phyloP scores from a whole-genome alignment of 1,140 invertebrate genomes.

The Drosophila punjabiensis region DNA sequence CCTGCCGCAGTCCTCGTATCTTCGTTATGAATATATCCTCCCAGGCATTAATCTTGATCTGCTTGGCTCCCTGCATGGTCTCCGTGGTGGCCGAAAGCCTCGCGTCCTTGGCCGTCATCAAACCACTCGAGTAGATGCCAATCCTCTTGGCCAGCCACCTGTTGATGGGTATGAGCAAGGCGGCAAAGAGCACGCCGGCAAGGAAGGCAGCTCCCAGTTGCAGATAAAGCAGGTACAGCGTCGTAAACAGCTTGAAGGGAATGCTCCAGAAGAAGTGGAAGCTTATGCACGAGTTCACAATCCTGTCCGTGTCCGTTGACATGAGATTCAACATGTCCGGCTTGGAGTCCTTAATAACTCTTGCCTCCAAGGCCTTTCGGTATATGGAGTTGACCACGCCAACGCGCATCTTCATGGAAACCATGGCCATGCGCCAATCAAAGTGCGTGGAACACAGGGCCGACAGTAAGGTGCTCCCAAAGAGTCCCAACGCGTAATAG shows the following conservation, averaged over 20 bases:
- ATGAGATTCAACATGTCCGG: constrained; percentile 97
- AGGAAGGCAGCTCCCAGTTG: constrained; percentile 97
- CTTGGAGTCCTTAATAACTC: constrained; percentile 66
- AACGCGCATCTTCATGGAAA: constrained; percentile 94
- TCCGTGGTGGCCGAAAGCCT: constrained; percentile 96
- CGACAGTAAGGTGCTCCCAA: constrained; percentile 88
- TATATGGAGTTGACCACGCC: constrained; percentile 95
- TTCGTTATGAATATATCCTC: constrained; percentile 93
- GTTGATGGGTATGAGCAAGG: constrained; percentile 98
- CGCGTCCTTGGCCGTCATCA: constrained; percentile 97
- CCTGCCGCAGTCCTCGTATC: constrained; percentile 88
- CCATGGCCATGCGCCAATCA: constrained; percentile 93
- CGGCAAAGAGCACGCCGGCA: constrained; percentile 94
- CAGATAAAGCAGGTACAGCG: constrained; percentile 92
- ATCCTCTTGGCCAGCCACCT: constrained; percentile 96
- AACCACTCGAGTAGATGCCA: constrained; percentile 92
- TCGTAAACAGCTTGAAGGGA: constrained; percentile 92
- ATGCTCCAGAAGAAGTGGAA: constrained; percentile 99
- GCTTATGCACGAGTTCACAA: constrained; percentile 97
- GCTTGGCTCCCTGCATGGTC: constrained; percentile 93
- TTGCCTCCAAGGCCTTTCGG: constrained; percentile 91
- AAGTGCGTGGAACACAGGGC: constrained; percentile 95
- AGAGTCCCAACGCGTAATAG: constrained; percentile 91
- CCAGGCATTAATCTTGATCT: constrained; percentile 97
- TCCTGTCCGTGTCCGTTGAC: constrained; percentile 97